Evolutionary conservation across 2,113 vertebrate species (phyloP).

Genomic region (Alces alces): DNA sequence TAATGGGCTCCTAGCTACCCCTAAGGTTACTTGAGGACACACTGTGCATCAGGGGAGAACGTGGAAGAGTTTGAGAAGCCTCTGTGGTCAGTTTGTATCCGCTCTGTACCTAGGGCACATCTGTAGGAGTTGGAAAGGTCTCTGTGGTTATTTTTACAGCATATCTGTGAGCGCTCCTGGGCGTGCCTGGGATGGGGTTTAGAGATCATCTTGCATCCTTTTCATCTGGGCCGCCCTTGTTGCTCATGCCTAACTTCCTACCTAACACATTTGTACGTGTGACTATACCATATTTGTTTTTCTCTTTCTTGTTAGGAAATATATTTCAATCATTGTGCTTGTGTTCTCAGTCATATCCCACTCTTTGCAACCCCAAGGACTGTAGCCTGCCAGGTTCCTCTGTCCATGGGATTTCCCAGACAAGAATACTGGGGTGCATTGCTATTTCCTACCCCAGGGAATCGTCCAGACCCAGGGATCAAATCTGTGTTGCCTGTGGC

Average conservation of each 20-base stretch:
- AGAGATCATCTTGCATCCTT: neutral
- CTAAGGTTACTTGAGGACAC: neutral
- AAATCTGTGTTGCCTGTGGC: neutral
- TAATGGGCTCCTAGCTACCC: neutral
- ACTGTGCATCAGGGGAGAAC: neutral
- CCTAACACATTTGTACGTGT: neutral
- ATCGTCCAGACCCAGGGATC: neutral
- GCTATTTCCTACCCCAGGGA: neutral
- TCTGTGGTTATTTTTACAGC: neutral
- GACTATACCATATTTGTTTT: neutral
- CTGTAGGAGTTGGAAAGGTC: neutral
- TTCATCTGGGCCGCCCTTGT: neutral
- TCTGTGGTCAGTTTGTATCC: neutral
- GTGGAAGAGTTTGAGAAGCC: neutral
- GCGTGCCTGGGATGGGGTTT: neutral
- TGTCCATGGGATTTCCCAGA: neutral
- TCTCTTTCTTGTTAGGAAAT: neutral
- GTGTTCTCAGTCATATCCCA: neutral
- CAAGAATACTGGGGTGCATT: neutral
- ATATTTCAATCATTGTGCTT: neutral
- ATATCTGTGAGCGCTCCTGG: neutral
- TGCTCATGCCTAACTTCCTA: neutral
- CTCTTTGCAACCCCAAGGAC: neutral
- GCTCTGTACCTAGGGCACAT: neutral
- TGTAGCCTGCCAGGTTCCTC: neutral